Conservation (phyloP, 1,140 invertebrate genomes). For the Pseudachorutes palmiensis region DNA sequence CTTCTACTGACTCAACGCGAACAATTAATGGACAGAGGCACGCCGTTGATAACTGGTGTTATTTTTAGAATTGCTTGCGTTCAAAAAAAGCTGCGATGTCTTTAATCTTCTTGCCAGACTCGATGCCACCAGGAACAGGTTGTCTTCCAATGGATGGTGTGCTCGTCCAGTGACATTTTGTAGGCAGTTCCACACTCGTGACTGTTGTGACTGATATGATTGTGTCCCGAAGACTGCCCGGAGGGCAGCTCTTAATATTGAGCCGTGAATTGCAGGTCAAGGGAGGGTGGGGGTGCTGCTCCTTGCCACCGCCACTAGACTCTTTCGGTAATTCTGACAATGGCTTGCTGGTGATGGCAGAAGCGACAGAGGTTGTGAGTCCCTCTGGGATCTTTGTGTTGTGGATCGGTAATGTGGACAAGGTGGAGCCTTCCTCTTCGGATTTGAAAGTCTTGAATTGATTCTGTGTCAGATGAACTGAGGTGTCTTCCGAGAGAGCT, state of each 20-base stretch:
- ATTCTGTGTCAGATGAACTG: conserved; percentile 12
- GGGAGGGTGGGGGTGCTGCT: neutral
- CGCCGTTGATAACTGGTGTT: neutral
- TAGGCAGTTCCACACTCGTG: neutral
- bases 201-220: conserved; percentile 17
- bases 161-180: conserved; percentile 7
- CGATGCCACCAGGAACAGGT: neutral
- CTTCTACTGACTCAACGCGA: too few species aligned
- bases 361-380: neutral
- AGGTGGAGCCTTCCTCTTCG: conserved; percentile 10
- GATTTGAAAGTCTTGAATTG: conserved; percentile 35
- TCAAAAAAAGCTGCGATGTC: conserved; percentile 72
- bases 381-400: neutral
- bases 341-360: neutral
- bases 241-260: conserved; percentile 15
- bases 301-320: neutral
- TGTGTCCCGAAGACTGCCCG: conserved; percentile 17
- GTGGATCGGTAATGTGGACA: neutral
- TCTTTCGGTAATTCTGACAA: neutral
- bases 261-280: neutral
- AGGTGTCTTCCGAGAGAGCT: conserved; percentile 33
- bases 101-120: conserved; percentile 50
- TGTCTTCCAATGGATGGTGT: neutral
- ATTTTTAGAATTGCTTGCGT: conserved; percentile 39
- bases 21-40: too few species aligned